Base-by-base conservation (phyloP, 2,113 vertebrate genomes). In the Pionites leucogaster region DNA sequence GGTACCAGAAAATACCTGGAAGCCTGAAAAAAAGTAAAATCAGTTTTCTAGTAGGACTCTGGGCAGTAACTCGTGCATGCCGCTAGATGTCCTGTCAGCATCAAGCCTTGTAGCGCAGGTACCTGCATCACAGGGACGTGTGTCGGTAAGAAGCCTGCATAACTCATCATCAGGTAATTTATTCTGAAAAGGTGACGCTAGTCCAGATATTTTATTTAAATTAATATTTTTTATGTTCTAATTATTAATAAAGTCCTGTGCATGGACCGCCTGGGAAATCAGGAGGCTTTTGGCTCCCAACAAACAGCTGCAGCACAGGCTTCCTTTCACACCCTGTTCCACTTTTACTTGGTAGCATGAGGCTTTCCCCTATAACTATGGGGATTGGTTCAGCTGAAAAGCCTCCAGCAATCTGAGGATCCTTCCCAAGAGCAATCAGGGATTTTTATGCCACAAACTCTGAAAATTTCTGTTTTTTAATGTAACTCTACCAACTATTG, bases 11-110 rank as follows among this genome's bases (percentile, higher is more conserved):
- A 83, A 49, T 64, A 55, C 23, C 39, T 83, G 42, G 25, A 94
- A 95, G 39, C 31, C 23, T 35, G 2, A 22, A 60, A 52, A 79
- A 80, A 47, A 41, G 9, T 24, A 24, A 37, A 50, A 17, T 14
- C 17, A 9, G 8, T 68, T 79, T 83, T 41, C 67, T 39, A 17
- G 16, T 9, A 13, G 57, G 35, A 13, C 31, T 28, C 9, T 3
- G 46, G 39, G 72, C 81, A 94, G 49, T 93, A 31, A 13, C 96
- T 6, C 1, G 6, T 1, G 13, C 8, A 0, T 13, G 86, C 95
- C 96, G 17, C 95, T 96, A 97, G 96, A 92, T 96, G 96, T 96
- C 96, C 93, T 63, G 60, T 64, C 69, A 94, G 69, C 88, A 90
- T n/a, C 88, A 79, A 86, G 68, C 59, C 90, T 86, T 4, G 28